phyloP scores from a whole-genome alignment of 1,140 invertebrate species.

The Panulirus ornatus region DNA sequence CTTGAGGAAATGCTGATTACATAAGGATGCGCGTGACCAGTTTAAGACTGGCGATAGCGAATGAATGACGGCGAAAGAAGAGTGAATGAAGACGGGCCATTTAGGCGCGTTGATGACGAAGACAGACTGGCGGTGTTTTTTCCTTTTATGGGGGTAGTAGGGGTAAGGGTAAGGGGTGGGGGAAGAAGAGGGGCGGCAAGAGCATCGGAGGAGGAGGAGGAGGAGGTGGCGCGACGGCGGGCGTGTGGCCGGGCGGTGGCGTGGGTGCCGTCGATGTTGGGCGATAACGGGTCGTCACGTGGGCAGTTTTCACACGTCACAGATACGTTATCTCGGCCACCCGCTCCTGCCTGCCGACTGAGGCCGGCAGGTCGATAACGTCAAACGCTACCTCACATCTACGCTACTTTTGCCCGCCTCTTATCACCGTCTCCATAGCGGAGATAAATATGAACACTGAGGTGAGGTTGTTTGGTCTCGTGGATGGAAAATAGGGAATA shows the following conservation, averaged over 20 bases:
- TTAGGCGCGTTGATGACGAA: too few relatives aligned
- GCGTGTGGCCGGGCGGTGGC: neutral
- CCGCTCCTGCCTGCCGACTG: slow-evolving; percentile 45
- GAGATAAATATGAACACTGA: slow-evolving; percentile 37
- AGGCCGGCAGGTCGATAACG: slow-evolving; percentile 38
- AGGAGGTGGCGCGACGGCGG: neutral
- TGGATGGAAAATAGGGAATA: neutral
- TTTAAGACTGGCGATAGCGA: too few relatives aligned
- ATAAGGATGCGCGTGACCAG: too few relatives aligned
- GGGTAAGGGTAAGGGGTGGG: neutral
- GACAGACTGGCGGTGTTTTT: too few relatives aligned
- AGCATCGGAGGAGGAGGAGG: neutral
- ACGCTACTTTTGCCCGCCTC: slow-evolving; percentile 33
- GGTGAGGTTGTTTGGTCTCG: neutral
- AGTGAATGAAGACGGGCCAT: too few relatives aligned
- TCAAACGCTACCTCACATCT: slow-evolving; percentile 35
- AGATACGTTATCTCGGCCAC: slow-evolving; percentile 57
- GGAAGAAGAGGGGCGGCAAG: neutral
- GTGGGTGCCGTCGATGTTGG: slow-evolving; percentile 22
- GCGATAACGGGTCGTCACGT: slow-evolving; percentile 50
- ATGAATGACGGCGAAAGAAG: too few relatives aligned
- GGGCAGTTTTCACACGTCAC: slow-evolving; percentile 64
- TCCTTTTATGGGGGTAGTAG: slow-evolving; percentile 18
- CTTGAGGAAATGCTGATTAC: too few relatives aligned
- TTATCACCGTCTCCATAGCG: slow-evolving; percentile 24